phyloP scores from a whole-genome alignment of 2,888 invertebrate species.

The Sphaeridia pumilis region DNA sequence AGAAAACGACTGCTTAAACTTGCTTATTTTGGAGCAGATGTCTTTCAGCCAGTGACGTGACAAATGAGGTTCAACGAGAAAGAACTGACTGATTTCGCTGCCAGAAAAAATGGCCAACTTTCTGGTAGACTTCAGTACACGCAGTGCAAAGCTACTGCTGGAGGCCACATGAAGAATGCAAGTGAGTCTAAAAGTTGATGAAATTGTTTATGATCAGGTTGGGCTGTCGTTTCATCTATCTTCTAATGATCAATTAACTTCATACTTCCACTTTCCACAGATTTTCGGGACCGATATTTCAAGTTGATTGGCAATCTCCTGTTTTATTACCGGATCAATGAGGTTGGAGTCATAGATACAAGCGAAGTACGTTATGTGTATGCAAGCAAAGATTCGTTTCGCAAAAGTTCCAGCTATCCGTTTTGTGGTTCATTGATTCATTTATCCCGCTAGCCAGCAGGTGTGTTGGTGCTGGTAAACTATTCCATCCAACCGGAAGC shows the following conservation, averaged over 20 bases:
- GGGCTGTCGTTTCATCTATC: too few species aligned
- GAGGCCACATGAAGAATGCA: slow-evolving; percentile 25
- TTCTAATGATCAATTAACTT: background rate
- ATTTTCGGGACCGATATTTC: slow-evolving; percentile 66
- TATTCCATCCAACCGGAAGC: slow-evolving; percentile 56
- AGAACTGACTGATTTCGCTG: slow-evolving; percentile 54
- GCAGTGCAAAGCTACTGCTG: slow-evolving; percentile 41
- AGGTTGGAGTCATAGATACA: slow-evolving; percentile 52
- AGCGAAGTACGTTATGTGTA: slow-evolving; percentile 39
- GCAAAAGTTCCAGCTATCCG: too few species aligned
- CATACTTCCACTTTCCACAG: slow-evolving; percentile 44
- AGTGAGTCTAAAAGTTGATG: slow-evolving; percentile 5
- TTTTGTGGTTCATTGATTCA: too few species aligned
- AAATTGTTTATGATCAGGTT: too few species aligned
- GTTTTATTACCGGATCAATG: slow-evolving; percentile 63
- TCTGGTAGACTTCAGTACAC: slow-evolving; percentile 60
- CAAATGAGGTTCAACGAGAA: slow-evolving; percentile 61
- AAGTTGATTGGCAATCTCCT: slow-evolving; percentile 60
- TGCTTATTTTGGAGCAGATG: too few species aligned
- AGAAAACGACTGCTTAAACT: too few species aligned
- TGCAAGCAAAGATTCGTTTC: too few species aligned
- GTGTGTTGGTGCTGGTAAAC: slow-evolving; percentile 63
- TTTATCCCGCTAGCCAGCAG: slow-evolving; percentile 55
- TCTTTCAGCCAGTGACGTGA: too few species aligned
- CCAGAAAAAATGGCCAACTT: slow-evolving; percentile 47